Conservation (phyloP, 2,797 vertebrate species). For the Enteromius thamalakanensis region DNA sequence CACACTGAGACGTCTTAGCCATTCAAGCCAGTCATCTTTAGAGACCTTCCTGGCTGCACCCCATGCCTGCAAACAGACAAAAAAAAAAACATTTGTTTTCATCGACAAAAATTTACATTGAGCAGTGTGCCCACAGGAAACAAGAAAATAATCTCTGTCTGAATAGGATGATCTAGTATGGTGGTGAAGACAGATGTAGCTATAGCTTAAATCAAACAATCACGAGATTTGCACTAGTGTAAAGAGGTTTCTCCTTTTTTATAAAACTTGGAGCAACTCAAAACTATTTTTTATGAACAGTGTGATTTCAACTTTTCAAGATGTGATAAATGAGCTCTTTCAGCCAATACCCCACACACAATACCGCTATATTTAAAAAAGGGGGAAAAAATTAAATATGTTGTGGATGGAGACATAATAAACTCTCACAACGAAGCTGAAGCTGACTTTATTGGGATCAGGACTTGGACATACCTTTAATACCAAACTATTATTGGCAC, state of each 20-base stretch:
- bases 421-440: not conserved
- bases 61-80: constrained; percentile 84
- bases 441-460: not conserved
- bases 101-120: not conserved
- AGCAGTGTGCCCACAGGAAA: constrained; percentile 6
- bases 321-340: not conserved
- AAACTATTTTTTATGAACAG: not conserved
- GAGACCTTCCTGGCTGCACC: constrained; percentile 97
- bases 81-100: not conserved
- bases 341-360: not conserved
- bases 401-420: not conserved
- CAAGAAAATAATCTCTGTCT: not conserved
- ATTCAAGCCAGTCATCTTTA: constrained; percentile 98
- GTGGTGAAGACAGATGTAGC: not conserved
- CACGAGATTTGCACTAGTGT: not conserved
- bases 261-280: not conserved
- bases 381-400: not conserved
- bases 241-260: not conserved
- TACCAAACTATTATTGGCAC: not conserved
- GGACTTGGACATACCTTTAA: not conserved
- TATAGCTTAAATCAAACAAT: not conserved
- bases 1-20: constrained; percentile 92
- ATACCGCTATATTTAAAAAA: not conserved
- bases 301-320: not conserved
- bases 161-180: not conserved